A percentile compares a stretch with the other conserved stretches of the same genome.
phyloP scores from a whole-genome alignment of 2,888 invertebrate species.

The Calameuta idolon region DNA sequence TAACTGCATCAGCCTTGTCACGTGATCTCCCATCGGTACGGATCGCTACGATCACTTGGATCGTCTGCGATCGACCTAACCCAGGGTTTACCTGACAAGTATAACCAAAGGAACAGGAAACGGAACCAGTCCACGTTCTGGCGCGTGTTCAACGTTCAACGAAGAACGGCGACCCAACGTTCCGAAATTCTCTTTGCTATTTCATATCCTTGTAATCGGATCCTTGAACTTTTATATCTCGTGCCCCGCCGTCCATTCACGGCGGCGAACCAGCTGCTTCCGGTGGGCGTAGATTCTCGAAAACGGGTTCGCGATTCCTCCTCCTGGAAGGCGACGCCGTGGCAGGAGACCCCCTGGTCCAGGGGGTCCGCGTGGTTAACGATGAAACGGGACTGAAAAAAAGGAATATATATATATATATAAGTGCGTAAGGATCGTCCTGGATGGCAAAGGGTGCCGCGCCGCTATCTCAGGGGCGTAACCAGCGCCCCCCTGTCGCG shows the following conservation, averaged over 20 bases:
- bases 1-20: too few species aligned
- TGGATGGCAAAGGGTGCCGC: conserved; percentile 40
- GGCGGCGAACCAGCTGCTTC: conserved; percentile 62
- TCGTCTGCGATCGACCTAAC: too few species aligned
- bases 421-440: conserved; percentile 16
- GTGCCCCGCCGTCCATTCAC: conserved; percentile 54
- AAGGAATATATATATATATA: background rate
- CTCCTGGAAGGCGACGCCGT: conserved; percentile 11
- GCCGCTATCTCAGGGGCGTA: conserved; percentile 54
- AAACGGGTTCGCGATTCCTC: conserved; percentile 65
- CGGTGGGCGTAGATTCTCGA: conserved; percentile 65
- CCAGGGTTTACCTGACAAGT: too few species aligned
- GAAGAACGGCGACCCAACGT: conserved; percentile 58
- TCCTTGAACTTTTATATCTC: conserved; percentile 56
- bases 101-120: too few species aligned
- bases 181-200: conserved; percentile 41
- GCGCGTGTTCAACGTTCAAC: background rate
- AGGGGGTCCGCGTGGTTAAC: too few species aligned
- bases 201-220: conserved; percentile 61
- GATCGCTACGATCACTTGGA: too few species aligned
- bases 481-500: conserved; percentile 40
- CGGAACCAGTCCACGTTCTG: too few species aligned
- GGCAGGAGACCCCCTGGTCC: too few species aligned
- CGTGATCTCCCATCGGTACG: too few species aligned
- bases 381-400: too few species aligned